These are phyloP conservation scores for Drosophila testacea DNA, from an alignment of 2,888 invertebrate genomes.

Conservation along the genomic window DNA sequence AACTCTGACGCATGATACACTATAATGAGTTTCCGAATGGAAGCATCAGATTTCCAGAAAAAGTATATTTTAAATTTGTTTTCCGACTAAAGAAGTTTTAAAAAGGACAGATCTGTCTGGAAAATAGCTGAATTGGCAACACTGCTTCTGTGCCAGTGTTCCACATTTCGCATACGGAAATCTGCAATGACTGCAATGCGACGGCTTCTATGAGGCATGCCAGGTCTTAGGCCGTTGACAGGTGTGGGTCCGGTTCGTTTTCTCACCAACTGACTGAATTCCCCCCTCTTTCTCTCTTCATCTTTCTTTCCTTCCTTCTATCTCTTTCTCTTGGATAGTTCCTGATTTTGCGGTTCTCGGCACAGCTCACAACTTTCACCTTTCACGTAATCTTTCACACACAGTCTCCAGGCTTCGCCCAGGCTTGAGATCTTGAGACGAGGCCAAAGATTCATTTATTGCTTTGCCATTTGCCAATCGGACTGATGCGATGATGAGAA, in stretches of 20 bases:
- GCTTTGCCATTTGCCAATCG: constrained; percentile 65
- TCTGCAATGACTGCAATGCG: constrained; percentile 36
- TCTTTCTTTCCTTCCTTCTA: constrained; percentile 1
- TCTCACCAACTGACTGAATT: constrained; percentile 46
- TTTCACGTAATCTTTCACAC: constrained; percentile 84
- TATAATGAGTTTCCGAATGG: too few species aligned
- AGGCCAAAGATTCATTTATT: constrained; percentile 62
- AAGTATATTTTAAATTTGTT: too few species aligned
- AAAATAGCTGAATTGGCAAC: too few species aligned
- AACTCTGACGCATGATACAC: too few species aligned
- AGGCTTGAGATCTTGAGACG: constrained; percentile 22
- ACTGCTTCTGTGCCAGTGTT: constrained; percentile 67
- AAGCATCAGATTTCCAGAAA: too few species aligned
- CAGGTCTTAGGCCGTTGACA: constrained; percentile 54
- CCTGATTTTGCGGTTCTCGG: constrained; percentile 71
- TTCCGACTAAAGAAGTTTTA: constrained; percentile 2
- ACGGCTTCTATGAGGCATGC: constrained; percentile 22
- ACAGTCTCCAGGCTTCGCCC: constrained; percentile 26
- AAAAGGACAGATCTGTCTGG: too few species aligned
- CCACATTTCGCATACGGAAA: constrained; percentile 81
- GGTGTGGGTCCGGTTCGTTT: constrained; percentile 58
- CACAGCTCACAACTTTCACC: constrained; percentile 83
- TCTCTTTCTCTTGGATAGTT: constrained; percentile 28
- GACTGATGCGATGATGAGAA: constrained; percentile 26
- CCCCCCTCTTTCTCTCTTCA: constrained; percentile 3